Conservation (phyloP, 2,888 invertebrate species). For the Drosophila pseudotalamancana region DNA sequence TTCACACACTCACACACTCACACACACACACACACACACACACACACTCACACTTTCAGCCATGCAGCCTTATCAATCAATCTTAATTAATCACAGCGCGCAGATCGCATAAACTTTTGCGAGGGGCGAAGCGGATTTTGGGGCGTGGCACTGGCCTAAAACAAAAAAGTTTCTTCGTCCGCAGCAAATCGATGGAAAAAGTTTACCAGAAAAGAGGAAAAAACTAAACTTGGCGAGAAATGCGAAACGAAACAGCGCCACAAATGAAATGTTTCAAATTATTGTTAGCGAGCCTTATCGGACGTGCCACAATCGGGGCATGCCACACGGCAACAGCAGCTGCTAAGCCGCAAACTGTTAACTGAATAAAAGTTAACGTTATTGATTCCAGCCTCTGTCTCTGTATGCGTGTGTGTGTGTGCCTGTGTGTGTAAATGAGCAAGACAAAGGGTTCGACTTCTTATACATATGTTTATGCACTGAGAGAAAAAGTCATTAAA, state of each 20-base stretch:
- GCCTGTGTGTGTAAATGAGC: background rate
- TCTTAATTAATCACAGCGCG: slow-evolving; percentile 84
- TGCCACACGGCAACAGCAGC: slow-evolving; percentile 23
- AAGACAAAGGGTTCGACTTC: slow-evolving; percentile 1
- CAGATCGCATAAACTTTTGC: slow-evolving; percentile 73
- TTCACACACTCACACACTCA: slow-evolving; percentile 23
- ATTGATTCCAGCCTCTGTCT: slow-evolving; percentile 27
- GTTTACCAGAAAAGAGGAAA: slow-evolving; percentile 14
- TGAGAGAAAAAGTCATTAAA: background rate
- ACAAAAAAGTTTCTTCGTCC: slow-evolving; percentile 67
- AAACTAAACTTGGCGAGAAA: slow-evolving; percentile 20
- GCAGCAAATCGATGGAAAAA: slow-evolving; percentile 64
- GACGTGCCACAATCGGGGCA: slow-evolving; percentile 33
- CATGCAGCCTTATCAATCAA: slow-evolving; percentile 82
- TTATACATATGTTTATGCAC: background rate
- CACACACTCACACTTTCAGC: slow-evolving; percentile 30
- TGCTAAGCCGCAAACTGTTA: slow-evolving; percentile 22
- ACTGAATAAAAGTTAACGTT: slow-evolving; percentile 44
- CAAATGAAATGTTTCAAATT: slow-evolving; percentile 51
- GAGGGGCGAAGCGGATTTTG: background rate
- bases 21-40: slow-evolving; percentile 40
- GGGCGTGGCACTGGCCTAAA: slow-evolving; percentile 60
- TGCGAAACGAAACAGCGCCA: slow-evolving; percentile 18
- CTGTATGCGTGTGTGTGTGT: background rate
- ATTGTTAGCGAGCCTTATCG: slow-evolving; percentile 47